Base-by-base conservation (phyloP, 2,797 vertebrate genomes). In the Etheostoma nigrum region DNA sequence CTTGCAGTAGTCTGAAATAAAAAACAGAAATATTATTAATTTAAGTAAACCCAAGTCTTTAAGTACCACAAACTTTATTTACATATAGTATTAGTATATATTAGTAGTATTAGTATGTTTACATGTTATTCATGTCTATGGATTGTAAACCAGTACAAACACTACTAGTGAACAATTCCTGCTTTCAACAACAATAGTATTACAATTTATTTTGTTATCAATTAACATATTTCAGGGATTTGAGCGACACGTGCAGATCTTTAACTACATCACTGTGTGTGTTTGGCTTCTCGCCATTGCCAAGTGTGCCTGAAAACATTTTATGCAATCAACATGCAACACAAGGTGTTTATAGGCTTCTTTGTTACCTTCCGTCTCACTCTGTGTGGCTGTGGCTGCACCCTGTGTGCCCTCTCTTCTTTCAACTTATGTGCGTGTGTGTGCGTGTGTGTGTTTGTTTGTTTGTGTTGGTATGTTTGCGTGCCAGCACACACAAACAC, bases 401-500 rank as follows among this genome's bases (percentile, higher is more conserved):
- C 78, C 70, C 25, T 58, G 57, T 67, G 49, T 82, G 74, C 79
- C 78, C 80, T 78, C 60, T 82, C 72, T 66, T 81, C 67, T 73
- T 87, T 71, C 67, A 74, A 82, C 64, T 73, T 85, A 76, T 78
- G 64, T 25, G 48, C 25, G 30, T 33, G 54, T 69, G 36, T 40
- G 36, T 40, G 36, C 2, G 10, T 40, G 36, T 40, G 10, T 11
- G 10, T 40, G 19, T 36, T 45, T 59, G 16, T 49, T 36, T 47
- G 47, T 27, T 48, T n/a, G 36, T 63, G 54, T 30, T 4, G 19
- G 45, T 9, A 52, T 42, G 65, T 40, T 36, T 33, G 48, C 8
- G 18, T 87, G 86, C 86, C 91, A 84, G 94, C 78, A 81, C 85
- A 85, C 82, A 64, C 86, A 92, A 84, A 94, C 78, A 81, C 85